phyloP scores from a whole-genome alignment of 1,140 invertebrate genomes.

The Drosophila funebris region DNA sequence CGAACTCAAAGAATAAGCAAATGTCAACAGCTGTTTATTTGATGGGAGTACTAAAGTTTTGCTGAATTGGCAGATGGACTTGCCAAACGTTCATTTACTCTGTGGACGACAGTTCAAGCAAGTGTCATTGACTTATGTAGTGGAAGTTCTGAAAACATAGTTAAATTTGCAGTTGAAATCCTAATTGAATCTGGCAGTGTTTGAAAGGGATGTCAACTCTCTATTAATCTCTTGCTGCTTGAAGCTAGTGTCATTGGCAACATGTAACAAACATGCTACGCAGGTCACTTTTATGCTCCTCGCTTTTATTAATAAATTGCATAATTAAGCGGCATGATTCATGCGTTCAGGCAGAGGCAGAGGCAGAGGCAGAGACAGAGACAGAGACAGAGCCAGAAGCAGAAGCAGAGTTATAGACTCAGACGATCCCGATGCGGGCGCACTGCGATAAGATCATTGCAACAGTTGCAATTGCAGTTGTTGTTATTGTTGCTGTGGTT shows the following conservation, averaged over 20 bases:
- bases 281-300: background rate
- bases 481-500: background rate
- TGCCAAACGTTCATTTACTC: background rate
- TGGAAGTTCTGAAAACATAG: background rate
- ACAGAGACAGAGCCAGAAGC: slow-evolving; percentile 10
- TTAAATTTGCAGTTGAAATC: background rate
- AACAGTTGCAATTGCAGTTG: slow-evolving; percentile 17
- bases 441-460: slow-evolving; percentile 35
- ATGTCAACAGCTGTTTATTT: background rate
- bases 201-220: background rate
- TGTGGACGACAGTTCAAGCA: background rate
- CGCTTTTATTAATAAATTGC: slow-evolving; percentile 65
- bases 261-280: slow-evolving; percentile 8
- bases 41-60: background rate
- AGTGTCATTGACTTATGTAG: background rate
- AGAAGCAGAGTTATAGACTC: background rate
- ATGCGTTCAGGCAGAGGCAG: slow-evolving; percentile 32
- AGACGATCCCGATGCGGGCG: slow-evolving; percentile 24
- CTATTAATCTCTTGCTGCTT: background rate
- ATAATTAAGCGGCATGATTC: slow-evolving; percentile 60
- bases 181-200: background rate
- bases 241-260: slow-evolving; percentile 5
- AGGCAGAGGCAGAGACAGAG: background rate
- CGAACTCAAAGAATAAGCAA: background rate
- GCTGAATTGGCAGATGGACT: background rate